phyloP scores from a whole-genome alignment of 2,888 invertebrate species.

The Aleiodes alternator region DNA sequence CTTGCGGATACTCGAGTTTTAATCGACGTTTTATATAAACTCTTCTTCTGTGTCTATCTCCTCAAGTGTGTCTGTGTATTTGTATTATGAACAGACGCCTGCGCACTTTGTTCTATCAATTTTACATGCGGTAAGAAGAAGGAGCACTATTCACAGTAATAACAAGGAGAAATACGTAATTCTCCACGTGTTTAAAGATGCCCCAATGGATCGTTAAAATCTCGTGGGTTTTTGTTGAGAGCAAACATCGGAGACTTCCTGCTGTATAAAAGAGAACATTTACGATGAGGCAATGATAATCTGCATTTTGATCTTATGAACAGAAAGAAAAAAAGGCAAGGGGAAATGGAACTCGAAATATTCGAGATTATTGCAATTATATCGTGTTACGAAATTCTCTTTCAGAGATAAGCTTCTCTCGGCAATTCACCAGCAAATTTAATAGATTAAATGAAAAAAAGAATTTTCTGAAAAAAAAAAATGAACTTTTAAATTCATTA shows the following conservation, averaged over 20 bases:
- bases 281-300: background rate
- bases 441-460: conserved; percentile 5
- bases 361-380: conserved; percentile 26
- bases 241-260: background rate
- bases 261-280: background rate
- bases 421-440: background rate
- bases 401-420: conserved; percentile 29
- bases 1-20: conserved; percentile 7
- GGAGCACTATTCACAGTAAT: background rate
- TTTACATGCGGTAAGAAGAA: conserved; percentile 29
- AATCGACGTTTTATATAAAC: conserved; percentile 33
- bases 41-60: no score
- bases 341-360: conserved; percentile 4
- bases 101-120: conserved; percentile 43
- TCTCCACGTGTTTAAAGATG: background rate
- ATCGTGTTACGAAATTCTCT: conserved; percentile 27
- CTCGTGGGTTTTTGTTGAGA: conserved; percentile 2
- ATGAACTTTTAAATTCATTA: background rate
- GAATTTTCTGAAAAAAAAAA: background rate
- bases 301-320: background rate
- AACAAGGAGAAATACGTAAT: conserved; percentile 14
- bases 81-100: conserved; percentile 12
- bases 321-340: background rate
- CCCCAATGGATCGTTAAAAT: conserved; percentile 33
- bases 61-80: background rate